Evolutionary conservation across 2,888 invertebrate genomes (phyloP).

Genomic region (Xestia sexstrigata): DNA sequence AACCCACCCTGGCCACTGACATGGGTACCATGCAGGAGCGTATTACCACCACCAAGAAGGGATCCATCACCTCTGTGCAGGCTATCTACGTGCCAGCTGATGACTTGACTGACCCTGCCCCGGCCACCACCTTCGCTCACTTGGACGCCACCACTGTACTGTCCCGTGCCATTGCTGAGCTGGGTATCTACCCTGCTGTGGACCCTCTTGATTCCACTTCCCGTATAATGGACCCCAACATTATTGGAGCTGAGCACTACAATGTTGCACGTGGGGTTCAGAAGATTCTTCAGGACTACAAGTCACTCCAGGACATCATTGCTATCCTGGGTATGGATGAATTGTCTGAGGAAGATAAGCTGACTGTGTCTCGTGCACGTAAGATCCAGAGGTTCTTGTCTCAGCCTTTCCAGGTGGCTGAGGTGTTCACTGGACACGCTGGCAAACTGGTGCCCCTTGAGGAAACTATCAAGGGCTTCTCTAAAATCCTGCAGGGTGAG

Average conservation of each 20-base stretch:
- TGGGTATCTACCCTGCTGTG: slow-evolving; percentile 98
- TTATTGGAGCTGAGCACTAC: slow-evolving; percentile 97
- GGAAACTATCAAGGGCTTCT: slow-evolving; percentile 97
- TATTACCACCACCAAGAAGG: slow-evolving; percentile 98
- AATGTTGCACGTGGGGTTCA: slow-evolving; percentile 97
- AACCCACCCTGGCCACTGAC: slow-evolving; percentile 98
- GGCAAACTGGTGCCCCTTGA: slow-evolving; percentile 97
- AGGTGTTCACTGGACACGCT: slow-evolving; percentile 98
- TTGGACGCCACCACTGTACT: slow-evolving; percentile 98
- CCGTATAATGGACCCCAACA: slow-evolving; percentile 98
- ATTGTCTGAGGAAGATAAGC: slow-evolving; percentile 98
- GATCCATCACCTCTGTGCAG: slow-evolving; percentile 98
- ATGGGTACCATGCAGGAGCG: slow-evolving; percentile 99
- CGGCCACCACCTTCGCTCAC: slow-evolving; percentile 98
- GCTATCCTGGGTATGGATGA: slow-evolving; percentile 97
- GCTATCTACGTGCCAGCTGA: slow-evolving; percentile 99
- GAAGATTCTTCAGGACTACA: slow-evolving; percentile 96
- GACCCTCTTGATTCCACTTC: slow-evolving; percentile 98
- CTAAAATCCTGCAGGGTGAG: slow-evolving; percentile 95
- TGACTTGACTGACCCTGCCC: slow-evolving; percentile 98
- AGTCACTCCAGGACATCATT: slow-evolving; percentile 96
- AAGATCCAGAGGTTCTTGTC: slow-evolving; percentile 98
- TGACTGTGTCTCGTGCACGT: slow-evolving; percentile 97
- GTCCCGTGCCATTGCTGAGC: slow-evolving; percentile 97
- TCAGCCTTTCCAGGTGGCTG: slow-evolving; percentile 98